phyloP scores from a whole-genome alignment of 30 jellyfish, hydroid and myxozoan species.

The Phacellophora camtschatica region DNA sequence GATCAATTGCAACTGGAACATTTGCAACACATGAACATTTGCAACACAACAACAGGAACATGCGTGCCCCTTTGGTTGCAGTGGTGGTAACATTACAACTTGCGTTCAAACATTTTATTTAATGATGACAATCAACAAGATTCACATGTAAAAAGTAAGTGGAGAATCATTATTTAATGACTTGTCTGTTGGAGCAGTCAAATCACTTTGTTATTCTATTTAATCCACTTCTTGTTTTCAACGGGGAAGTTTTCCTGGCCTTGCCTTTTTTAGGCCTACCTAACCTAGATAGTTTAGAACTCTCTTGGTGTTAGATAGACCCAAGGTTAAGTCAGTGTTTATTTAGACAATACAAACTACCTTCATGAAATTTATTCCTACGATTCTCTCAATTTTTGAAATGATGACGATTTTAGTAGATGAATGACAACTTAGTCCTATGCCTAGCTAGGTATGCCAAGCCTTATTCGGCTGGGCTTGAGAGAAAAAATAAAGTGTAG shows the following conservation, averaged over 20 bases:
- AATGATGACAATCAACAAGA: neutral
- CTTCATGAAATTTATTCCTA: neutral
- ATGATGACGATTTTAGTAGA: neutral
- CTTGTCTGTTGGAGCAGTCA: neutral
- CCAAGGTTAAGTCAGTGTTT: neutral
- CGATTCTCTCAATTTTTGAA: neutral
- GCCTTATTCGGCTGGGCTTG: neutral
- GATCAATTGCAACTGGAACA: neutral
- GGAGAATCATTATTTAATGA: neutral
- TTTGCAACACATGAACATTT: neutral
- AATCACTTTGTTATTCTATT: neutral
- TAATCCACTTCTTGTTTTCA: neutral
- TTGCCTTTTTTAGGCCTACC: neutral
- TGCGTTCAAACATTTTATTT: neutral
- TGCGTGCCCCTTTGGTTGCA: neutral
- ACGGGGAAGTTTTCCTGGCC: neutral
- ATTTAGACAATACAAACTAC: neutral
- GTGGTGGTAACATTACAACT: neutral
- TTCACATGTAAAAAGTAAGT: neutral
- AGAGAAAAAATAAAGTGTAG: neutral
- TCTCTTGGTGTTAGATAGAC: neutral
- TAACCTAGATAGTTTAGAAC: neutral
- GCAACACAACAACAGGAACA: neutral
- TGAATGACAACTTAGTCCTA: too few species aligned
- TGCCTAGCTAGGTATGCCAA: too few species aligned